Evolutionary conservation across 2,888 invertebrate genomes (phyloP).

Genomic region (Onthophagus sagittarius): DNA sequence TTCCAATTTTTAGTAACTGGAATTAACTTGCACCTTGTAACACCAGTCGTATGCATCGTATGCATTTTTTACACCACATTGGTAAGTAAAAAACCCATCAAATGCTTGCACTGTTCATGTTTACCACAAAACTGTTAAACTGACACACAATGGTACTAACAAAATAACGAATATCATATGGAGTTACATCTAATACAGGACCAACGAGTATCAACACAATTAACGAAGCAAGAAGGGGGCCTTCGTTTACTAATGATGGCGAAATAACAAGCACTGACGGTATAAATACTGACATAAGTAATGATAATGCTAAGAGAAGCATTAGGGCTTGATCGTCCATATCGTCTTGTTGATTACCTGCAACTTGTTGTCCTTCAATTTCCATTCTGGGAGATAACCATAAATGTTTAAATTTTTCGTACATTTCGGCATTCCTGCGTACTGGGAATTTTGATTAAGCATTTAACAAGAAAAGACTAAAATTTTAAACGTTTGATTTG

Average conservation of each 20-base stretch:
- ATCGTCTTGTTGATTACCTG: conserved; percentile 5
- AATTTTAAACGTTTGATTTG: not conserved
- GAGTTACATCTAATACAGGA: conserved; percentile 30
- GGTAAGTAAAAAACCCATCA: conserved; percentile 54
- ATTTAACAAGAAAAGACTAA: not conserved
- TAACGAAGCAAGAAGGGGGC: conserved; percentile 29
- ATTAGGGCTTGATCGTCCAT: conserved; percentile 35
- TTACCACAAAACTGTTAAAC: conserved; percentile 13
- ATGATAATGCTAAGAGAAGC: conserved; percentile 32
- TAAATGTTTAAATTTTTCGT: not conserved
- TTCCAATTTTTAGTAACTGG: conserved; percentile 67
- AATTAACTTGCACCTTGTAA: conserved; percentile 72
- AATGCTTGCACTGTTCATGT: not conserved
- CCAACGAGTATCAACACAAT: conserved; percentile 28
- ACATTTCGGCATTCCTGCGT: not conserved
- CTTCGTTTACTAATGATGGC: conserved; percentile 32
- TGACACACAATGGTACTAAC: conserved; percentile 24
- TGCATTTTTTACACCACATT: conserved; percentile 90
- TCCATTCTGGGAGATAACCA: not conserved
- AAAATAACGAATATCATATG: conserved; percentile 31
- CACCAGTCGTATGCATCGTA: conserved; percentile 76
- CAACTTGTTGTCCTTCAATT: conserved; percentile 12
- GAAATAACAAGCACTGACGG: conserved; percentile 34
- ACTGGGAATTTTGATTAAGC: not conserved
- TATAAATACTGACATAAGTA: conserved; percentile 33